Base-by-base conservation (phyloP, 2,113 vertebrate species). In the Halichoerus grypus region DNA sequence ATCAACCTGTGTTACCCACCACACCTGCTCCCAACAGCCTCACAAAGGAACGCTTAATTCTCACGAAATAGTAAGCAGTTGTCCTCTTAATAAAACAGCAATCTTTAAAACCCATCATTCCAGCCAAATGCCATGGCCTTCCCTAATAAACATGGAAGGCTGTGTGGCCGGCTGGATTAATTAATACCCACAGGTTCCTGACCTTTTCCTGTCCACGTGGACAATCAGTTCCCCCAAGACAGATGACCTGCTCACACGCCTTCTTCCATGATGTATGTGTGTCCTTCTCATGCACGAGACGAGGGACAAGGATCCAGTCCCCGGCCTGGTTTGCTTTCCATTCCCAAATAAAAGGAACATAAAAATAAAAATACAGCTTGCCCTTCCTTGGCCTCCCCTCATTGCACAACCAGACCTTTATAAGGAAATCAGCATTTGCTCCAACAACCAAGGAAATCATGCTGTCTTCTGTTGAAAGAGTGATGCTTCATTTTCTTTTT, bases 151-250 rank as follows among this genome's bases (percentile, higher is more conserved):
- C 97, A 96, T 95, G 97, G 98, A 97, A 98, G 98, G 97, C 97
- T 91, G 97, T 98, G 98, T 98, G 97, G 98, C 98, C 91, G 81
- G 97, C 97, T 98, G 98, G 98, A 99, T 98, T 99, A 99, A 99
- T 99, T 99, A 98, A 98, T 98, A 98, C 96, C 97, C 98, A 98
- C 97, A 97, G 98, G 96, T 98, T 98, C 97, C 98, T 98, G 98
- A 99, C 98, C 98, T 99, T 98, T 98, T 97, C 96, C 98, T 96
- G 96, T 95, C 89, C 97, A 95, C 51, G 51, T 97, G 98, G 98
- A 98, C 98, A 97, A 94, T 97, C 98, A 96, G 87, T 94, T 39
- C 97, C 93, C 95, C 90, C 96, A 98, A 98, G 98, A 99, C 97
- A 98, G 98, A 99, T 98, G 98, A 98, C 97, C 97, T 76, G 42